Conservation (phyloP, 2,797 vertebrate genomes). For the Lerista edwardsae region DNA sequence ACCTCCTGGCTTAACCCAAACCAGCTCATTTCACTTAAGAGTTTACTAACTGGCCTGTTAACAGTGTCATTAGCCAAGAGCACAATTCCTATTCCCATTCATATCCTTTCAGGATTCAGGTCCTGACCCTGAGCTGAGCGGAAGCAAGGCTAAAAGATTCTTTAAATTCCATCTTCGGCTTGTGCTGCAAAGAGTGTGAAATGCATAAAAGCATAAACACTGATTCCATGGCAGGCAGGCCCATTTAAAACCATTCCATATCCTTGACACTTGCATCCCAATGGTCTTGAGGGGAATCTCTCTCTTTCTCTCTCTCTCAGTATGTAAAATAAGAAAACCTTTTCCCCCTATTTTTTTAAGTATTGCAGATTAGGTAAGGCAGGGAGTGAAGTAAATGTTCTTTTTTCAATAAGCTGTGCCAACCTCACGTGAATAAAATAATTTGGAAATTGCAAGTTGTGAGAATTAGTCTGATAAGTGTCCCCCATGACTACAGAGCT, state of each 20-base stretch:
- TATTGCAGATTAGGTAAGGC: too few species aligned
- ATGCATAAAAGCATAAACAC: not conserved
- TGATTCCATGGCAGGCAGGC: not conserved
- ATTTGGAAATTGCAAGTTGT: not conserved
- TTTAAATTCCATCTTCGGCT: slow-evolving; percentile 6
- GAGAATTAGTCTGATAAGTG: not conserved
- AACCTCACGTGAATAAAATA: not conserved
- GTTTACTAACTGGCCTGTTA: not conserved
- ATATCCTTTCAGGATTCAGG: not conserved
- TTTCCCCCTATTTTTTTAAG: not conserved
- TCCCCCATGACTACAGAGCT: fast-evolving
- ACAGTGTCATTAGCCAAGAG: not conserved
- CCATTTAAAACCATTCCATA: not conserved
- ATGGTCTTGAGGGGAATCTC: not conserved
- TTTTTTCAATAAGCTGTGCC: not conserved
- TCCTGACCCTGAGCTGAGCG: not conserved
- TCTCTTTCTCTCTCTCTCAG: not conserved
- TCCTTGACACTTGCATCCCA: not conserved
- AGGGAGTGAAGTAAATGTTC: not conserved
- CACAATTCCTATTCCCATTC: slow-evolving; percentile 7
- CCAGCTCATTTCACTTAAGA: not conserved
- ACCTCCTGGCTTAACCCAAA: not conserved
- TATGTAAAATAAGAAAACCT: too few species aligned
- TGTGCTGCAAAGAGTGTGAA: not conserved
- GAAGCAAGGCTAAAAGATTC: not conserved